Evolutionary conservation across 2,113 vertebrate species (phyloP).

Genomic region (Chaetodon trifascialis): DNA sequence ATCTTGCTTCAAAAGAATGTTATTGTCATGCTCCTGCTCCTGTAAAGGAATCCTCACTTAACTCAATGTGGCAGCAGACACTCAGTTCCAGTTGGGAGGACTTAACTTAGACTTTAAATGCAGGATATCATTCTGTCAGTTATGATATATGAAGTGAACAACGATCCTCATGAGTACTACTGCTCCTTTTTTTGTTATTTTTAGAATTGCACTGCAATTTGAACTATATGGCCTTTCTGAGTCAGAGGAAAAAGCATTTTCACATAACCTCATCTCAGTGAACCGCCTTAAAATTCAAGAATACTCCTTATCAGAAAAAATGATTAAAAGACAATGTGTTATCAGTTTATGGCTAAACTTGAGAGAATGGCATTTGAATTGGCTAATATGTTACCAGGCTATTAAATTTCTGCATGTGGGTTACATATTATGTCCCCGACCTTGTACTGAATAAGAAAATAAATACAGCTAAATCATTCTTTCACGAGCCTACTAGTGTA

Average conservation of each 20-base stretch:
- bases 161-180: constrained; percentile 63
- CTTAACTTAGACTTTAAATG: constrained; percentile 79
- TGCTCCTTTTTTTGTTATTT: constrained; percentile 64
- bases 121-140: constrained; percentile 79
- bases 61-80: constrained; percentile 72
- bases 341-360: constrained; percentile 57
- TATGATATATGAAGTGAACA: constrained; percentile 79
- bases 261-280: constrained; percentile 47
- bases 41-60: constrained; percentile 70
- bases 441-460: constrained; percentile 58
- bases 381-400: constrained; percentile 64
- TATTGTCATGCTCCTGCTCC: constrained; percentile 32
- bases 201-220: constrained; percentile 65
- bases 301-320: constrained; percentile 48
- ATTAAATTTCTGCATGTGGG: constrained; percentile 62
- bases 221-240: constrained; percentile 38
- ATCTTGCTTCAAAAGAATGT: constrained; percentile 35
- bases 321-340: constrained; percentile 46
- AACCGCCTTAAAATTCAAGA: constrained; percentile 44
- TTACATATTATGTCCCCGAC: constrained; percentile 51
- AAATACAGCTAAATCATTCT: constrained; percentile 65
- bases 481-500: constrained; percentile 51
- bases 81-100: constrained; percentile 68
- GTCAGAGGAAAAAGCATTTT: constrained; percentile 55
- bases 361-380: constrained; percentile 54